Base-by-base conservation (phyloP, 2,888 invertebrate species). In the Mesodorylaimus sp. region DNA sequence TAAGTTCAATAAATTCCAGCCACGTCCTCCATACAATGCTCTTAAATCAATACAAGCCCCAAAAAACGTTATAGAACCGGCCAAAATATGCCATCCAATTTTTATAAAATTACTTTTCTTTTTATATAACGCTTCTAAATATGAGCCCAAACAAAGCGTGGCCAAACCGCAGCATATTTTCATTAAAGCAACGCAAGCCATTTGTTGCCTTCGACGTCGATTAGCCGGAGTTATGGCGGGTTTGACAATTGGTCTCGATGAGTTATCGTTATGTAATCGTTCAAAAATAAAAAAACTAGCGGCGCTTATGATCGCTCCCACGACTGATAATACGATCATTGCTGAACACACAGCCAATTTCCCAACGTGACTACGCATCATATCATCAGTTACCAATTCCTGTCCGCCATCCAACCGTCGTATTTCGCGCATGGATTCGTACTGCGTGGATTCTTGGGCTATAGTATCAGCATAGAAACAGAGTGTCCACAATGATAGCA, bases 111-210 rank as follows among this genome's bases (percentile, higher is more conserved):
- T 58, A 39, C 37, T 2, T 36, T 1, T 57, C 47, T 55, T 54
- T 41, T 62, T 60, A 48, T 63, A 60, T 41, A 60, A 58, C 48
- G 61, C 62, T 50, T 64, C 64, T 19, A 62, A 54, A 48, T 64
- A 65, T 26, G 59, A 59, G 28, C 61, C 60, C 16, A 65, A 50
- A 10, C 59, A 61, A 5, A 64, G 53, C 1, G 59, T 54, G 25
- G 59, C 58, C 16, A 65, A 48, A 5, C 56, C 56, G 24, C 60
- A 53, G 28, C 58, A 51, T 16, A 64, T 54, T 48, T 65, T 64
- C 48, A 63, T 55, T 1, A 59, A n/a, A n/a, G n/a, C n/a, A n/a
- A n/a, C n/a, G n/a, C n/a, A n/a, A n/a, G n/a, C n/a, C n/a, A n/a
- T n/a, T n/a, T n/a, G n/a, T n/a, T n/a, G n/a, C n/a, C n/a, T n/a